These are phyloP conservation scores for Syritta pipiens DNA, from an alignment of 2,888 invertebrate genomes.

Conservation along the genomic window DNA sequence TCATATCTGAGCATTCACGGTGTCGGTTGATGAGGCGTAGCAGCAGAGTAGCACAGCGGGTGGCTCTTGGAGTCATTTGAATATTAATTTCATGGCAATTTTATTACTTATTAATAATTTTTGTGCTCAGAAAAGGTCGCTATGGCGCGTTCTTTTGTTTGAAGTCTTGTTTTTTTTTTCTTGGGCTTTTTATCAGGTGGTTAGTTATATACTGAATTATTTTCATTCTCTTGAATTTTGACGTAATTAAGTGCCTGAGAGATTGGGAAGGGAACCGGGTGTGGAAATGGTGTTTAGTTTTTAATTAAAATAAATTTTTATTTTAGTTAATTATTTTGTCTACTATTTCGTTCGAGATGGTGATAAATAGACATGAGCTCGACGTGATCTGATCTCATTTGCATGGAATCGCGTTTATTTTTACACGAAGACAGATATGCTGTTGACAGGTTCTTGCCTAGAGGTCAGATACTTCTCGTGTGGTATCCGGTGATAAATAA, in stretches of 20 bases:
- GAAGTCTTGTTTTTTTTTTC: conserved; percentile 28
- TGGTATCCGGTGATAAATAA: too few species aligned
- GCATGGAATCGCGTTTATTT: too few species aligned
- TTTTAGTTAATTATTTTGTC: not conserved
- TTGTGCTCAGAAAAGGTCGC: conserved; percentile 27
- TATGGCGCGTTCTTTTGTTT: conserved; percentile 49
- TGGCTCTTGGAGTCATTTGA: conserved; percentile 75
- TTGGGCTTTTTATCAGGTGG: too few species aligned
- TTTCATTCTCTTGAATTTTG: conserved; percentile 14
- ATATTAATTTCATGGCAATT: conserved; percentile 79
- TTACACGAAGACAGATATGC: too few species aligned
- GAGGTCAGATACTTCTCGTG: too few species aligned
- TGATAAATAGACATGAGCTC: too few species aligned
- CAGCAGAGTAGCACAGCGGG: conserved; percentile 32
- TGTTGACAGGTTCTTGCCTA: too few species aligned
- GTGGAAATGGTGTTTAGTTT: conserved; percentile 4
- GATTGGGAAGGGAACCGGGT: not conserved
- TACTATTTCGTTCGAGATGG: too few species aligned
- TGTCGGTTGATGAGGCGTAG: conserved; percentile 23
- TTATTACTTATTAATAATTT: conserved; percentile 78
- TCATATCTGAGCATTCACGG: conserved; percentile 3
- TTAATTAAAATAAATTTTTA: conserved; percentile 13
- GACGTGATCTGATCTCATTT: too few species aligned
- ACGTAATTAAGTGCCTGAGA: conserved; percentile 21
- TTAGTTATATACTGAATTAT: conserved; percentile 40